These are phyloP conservation scores for Leucoptera coffeella DNA, from an alignment of 2,888 invertebrate species.

Conservation along the genomic window DNA sequence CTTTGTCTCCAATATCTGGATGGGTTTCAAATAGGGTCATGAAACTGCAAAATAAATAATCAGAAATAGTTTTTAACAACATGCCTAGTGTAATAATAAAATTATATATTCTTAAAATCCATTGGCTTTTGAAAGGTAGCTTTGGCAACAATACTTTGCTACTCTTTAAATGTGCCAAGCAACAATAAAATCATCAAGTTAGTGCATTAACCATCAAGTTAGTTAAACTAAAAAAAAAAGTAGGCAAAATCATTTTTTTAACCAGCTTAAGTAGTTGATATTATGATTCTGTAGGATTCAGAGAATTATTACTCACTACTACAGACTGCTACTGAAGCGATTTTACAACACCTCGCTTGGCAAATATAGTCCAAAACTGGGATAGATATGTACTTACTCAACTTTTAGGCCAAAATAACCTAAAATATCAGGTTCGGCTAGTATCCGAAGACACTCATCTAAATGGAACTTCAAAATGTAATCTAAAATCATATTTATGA, in stretches of 20 bases:
- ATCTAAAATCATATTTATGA: conserved; percentile 32
- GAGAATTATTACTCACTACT: no score
- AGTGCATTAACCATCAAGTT: no score
- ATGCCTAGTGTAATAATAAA: background rate
- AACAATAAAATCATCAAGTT: no score
- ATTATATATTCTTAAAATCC: background rate
- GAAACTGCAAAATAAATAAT: conserved; percentile 54
- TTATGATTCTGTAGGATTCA: no score
- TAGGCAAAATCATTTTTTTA: background rate
- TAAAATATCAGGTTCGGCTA: conserved; percentile 52
- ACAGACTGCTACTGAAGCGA: no score
- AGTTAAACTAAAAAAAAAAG: background rate
- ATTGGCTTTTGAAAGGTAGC: background rate
- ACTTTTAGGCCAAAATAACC: conserved; percentile 62
- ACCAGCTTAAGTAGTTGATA: no score
- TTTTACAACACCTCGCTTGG: no score
- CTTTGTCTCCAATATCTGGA: conserved; percentile 59
- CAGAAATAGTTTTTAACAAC: conserved; percentile 1
- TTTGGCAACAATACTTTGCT: no score
- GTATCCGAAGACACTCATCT: conserved; percentile 55
- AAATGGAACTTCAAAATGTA: conserved; percentile 58
- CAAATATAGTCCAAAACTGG: background rate
- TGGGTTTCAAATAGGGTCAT: conserved; percentile 63
- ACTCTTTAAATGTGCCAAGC: no score
- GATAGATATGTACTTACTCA: conserved; percentile 54